These are phyloP conservation scores for Noctua fimbriata DNA, from an alignment of 2,888 invertebrate genomes.

Conservation along the genomic window DNA sequence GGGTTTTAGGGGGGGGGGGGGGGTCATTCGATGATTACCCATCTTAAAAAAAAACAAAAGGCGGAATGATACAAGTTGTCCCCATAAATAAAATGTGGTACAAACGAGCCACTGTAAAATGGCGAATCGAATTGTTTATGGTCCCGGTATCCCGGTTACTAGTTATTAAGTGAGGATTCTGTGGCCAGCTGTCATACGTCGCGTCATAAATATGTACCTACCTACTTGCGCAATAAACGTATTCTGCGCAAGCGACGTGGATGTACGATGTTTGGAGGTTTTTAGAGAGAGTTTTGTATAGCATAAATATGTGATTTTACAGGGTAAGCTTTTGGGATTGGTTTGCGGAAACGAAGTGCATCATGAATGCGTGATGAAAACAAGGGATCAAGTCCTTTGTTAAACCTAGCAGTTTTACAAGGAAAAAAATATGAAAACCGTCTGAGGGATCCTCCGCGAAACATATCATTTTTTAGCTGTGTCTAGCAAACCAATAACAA, in stretches of 20 bases:
- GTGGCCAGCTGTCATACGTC: slow-evolving; percentile 57
- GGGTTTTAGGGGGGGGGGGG: too few species aligned
- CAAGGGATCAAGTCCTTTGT: too few species aligned
- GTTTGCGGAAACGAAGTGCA: neutral
- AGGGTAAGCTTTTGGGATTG: neutral
- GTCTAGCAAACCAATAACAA: neutral
- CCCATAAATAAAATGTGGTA: slow-evolving; percentile 18
- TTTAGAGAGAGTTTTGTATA: neutral
- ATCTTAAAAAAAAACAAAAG: too few species aligned
- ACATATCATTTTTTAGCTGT: neutral
- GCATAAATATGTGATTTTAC: neutral
- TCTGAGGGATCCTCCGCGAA: neutral
- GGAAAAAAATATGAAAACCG: neutral
- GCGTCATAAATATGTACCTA: slow-evolving; percentile 48
- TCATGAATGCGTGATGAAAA: too few species aligned
- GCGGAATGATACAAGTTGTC: neutral
- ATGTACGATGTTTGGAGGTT: slow-evolving; percentile 31
- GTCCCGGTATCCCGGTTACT: slow-evolving; percentile 21
- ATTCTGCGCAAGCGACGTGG: slow-evolving; percentile 48
- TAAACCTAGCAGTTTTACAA: neutral
- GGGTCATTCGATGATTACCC: too few species aligned
- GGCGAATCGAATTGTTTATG: slow-evolving; percentile 36
- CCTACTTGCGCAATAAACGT: slow-evolving; percentile 39
- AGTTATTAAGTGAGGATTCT: slow-evolving; percentile 49
- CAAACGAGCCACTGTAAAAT: slow-evolving; percentile 27